A percentile compares a stretch with the other conserved stretches of the same genome.
Evolutionary conservation across 2,888 invertebrate species (phyloP).

Genomic region (Apotomis capreana): DNA sequence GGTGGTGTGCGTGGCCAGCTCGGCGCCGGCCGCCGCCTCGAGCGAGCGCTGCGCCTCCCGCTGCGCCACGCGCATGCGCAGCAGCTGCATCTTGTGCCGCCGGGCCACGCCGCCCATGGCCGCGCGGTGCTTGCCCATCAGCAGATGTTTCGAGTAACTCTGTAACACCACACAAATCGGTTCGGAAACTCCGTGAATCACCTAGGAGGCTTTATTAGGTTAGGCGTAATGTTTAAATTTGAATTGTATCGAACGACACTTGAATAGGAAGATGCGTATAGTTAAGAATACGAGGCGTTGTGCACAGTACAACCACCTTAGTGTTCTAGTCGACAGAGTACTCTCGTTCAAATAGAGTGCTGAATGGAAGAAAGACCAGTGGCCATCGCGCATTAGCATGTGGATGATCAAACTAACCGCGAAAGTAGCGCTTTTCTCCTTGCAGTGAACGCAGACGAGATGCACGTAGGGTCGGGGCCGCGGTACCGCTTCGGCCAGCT

Average conservation of each 20-base stretch:
- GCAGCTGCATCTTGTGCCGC: conserved; percentile 88
- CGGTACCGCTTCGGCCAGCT: conserved; percentile 80
- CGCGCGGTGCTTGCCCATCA: conserved; percentile 87
- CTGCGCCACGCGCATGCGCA: conserved; percentile 91
- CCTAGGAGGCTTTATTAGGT: too few species aligned
- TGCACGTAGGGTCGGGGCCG: conserved; percentile 85
- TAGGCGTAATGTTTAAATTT: too few species aligned
- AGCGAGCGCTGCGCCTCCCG: conserved; percentile 91
- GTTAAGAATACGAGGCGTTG: too few species aligned
- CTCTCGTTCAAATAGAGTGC: too few species aligned
- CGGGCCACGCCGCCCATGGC: conserved; percentile 89
- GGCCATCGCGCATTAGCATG: too few species aligned
- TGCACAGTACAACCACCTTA: too few species aligned
- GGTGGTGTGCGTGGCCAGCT: conserved; percentile 84
- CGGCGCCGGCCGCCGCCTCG: conserved; percentile 87
- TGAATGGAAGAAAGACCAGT: too few species aligned
- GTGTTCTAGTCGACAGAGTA: too few species aligned
- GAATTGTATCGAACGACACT: too few species aligned
- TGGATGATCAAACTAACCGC: conserved; percentile 72
- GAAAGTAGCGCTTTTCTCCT: conserved; percentile 88
- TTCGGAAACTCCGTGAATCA: not conserved
- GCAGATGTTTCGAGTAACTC: conserved; percentile 89
- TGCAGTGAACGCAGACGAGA: conserved; percentile 90
- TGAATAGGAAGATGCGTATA: too few species aligned
- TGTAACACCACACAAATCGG: conserved; percentile 50